Evolutionary conservation across 2,888 invertebrate genomes (phyloP), one percentile per base, ranked within the genome.

Genomic region (Ecdyonurus torrentis): DNA sequence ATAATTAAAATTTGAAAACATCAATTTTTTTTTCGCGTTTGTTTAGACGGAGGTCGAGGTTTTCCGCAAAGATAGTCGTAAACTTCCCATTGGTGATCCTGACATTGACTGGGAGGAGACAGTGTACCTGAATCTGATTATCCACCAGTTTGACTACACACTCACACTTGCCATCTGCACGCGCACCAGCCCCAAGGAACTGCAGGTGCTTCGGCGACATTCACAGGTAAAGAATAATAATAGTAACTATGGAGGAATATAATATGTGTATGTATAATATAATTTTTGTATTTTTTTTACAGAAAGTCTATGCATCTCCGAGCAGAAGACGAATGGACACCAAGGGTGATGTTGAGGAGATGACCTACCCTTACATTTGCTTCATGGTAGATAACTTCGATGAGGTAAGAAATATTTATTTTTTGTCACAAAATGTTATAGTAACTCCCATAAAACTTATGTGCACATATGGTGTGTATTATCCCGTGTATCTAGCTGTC

Each of bases 381-480:
- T 99, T 99, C 78, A 95, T 95, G 86, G 95, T 98, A 65, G 98
- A 99, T 78, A 96, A 97, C 78, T 98, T 97, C 76, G 97, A 98
- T 75, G 96, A 97, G 84, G 96, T 89, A 71, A 70, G n/a, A n/a
- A n/a, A n/a, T n/a, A n/a, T n/a, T n/a, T n/a, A n/a, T n/a, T n/a
- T n/a, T n/a, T n/a, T 70, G n/a, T 22, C 7, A 25, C 3, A n/a
- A n/a, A n/a, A n/a, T n/a, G n/a, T n/a, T n/a, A n/a, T n/a, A n/a
- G n/a, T n/a, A n/a, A n/a, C n/a, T n/a, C n/a, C n/a, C n/a, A n/a
- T n/a, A n/a, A n/a, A n/a, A n/a, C n/a, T n/a, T n/a, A n/a, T n/a
- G n/a, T n/a, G n/a, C n/a, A n/a, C n/a, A n/a, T n/a, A n/a, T n/a
- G n/a, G n/a, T n/a, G n/a, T n/a, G n/a, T n/a, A n/a, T n/a, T n/a